These are phyloP conservation scores for Nycticebus coucang DNA, from an alignment of 2,113 vertebrate species.

Conservation along the genomic window DNA sequence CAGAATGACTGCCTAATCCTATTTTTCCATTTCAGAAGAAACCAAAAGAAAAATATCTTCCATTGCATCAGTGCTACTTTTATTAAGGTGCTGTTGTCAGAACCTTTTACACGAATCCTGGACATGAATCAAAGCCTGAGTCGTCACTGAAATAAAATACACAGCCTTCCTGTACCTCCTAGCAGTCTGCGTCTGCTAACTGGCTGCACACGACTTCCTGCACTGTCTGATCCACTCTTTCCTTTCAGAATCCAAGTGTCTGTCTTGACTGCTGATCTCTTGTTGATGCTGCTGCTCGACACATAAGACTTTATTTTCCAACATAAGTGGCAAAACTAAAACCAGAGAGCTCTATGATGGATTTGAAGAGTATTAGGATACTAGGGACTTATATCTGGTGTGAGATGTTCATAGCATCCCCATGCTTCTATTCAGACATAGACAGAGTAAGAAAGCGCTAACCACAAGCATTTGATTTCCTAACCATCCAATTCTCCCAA, in stretches of 20 bases:
- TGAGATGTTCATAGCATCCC: background rate
- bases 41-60: conserved; percentile 75
- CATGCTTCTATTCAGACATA: background rate
- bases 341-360: background rate
- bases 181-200: background rate
- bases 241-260: background rate
- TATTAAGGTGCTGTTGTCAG: conserved; percentile 34
- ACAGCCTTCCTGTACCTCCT: no score
- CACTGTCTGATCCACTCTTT: background rate
- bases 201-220: no score
- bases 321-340: conserved; percentile 4
- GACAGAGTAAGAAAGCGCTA: background rate
- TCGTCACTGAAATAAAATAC: background rate
- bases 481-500: background rate
- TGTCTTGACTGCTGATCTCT: background rate
- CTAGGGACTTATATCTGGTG: background rate
- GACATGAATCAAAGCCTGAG: background rate
- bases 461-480: background rate
- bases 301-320: background rate
- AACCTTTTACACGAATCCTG: background rate
- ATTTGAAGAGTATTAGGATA: background rate
- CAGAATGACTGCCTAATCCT: conserved; percentile 80
- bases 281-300: background rate
- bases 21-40: conserved; percentile 85
- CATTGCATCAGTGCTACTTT: conserved; percentile 52